Percentiles rank a stretch among this genome's conserved stretches.
These are phyloP conservation scores for Myodes glareolus DNA, from an alignment of 2,113 vertebrate species.

Conservation along the genomic window DNA sequence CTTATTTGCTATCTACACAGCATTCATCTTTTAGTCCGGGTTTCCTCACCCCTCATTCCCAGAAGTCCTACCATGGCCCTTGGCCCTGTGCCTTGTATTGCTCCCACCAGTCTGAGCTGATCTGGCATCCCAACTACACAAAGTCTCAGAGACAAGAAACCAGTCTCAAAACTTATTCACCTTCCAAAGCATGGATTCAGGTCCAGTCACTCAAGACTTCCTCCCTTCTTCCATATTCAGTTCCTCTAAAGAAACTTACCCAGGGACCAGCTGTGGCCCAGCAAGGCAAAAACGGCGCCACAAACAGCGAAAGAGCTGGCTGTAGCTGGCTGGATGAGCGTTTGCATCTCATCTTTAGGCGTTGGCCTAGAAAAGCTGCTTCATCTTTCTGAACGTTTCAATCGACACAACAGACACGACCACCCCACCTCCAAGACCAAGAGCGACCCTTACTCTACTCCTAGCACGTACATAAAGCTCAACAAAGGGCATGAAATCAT, in stretches of 20 bases:
- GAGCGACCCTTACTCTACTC: not conserved
- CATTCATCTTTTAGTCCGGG: not conserved
- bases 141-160: not conserved
- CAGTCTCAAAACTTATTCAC: not conserved
- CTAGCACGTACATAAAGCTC: not conserved
- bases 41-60: not conserved
- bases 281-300: not conserved
- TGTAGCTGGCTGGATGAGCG: not conserved
- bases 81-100: not conserved
- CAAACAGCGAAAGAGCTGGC: not conserved
- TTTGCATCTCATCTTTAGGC: not conserved
- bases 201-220: not conserved
- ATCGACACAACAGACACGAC: too few species aligned
- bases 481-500: not conserved
- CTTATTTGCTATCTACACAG: not conserved
- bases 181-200: too few species aligned
- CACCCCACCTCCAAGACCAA: not conserved
- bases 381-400: not conserved
- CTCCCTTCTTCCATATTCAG: not conserved
- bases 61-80: not conserved
- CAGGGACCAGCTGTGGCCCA: not conserved
- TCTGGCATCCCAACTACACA: not conserved
- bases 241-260: not conserved
- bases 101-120: not conserved
- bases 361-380: not conserved